Conservation (phyloP, 2,797 vertebrate genomes). For the Enteromius mattozi region DNA sequence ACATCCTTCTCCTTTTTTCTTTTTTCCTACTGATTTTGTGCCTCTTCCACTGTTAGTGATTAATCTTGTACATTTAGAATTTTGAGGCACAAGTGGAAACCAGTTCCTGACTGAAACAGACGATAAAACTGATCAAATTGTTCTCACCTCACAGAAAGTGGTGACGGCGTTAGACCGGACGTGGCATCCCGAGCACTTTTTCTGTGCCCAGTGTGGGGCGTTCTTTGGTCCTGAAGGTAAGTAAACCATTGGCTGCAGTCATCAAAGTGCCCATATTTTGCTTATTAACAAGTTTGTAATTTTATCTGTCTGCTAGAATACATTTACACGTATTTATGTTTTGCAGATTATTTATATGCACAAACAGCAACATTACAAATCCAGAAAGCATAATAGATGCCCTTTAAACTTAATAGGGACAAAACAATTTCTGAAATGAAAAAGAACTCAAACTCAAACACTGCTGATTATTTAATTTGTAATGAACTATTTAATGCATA, state of each 20-base stretch:
- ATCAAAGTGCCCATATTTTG: background rate
- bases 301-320: background rate
- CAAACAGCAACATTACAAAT: background rate
- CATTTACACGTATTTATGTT: background rate
- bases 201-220: constrained; percentile 97
- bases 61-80: background rate
- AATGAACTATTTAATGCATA: background rate
- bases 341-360: background rate
- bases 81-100: background rate
- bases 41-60: background rate
- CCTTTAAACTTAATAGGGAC: background rate
- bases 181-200: constrained; percentile 99
- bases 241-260: background rate
- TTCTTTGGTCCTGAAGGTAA: constrained; percentile 96
- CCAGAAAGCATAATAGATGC: background rate
- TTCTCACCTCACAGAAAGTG: constrained; percentile 86
- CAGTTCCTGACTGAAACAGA: background rate
- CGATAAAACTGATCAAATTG: background rate
- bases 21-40: background rate
- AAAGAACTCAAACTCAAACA: background rate
- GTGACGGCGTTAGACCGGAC: constrained; percentile 96
- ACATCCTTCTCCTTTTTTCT: too few relatives aligned
- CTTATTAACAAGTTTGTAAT: background rate
- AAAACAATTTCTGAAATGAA: background rate
- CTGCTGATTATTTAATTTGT: background rate